These are phyloP conservation scores for Dinocampus coccinellae DNA, from an alignment of 2,888 invertebrate species.

Conservation along the genomic window DNA sequence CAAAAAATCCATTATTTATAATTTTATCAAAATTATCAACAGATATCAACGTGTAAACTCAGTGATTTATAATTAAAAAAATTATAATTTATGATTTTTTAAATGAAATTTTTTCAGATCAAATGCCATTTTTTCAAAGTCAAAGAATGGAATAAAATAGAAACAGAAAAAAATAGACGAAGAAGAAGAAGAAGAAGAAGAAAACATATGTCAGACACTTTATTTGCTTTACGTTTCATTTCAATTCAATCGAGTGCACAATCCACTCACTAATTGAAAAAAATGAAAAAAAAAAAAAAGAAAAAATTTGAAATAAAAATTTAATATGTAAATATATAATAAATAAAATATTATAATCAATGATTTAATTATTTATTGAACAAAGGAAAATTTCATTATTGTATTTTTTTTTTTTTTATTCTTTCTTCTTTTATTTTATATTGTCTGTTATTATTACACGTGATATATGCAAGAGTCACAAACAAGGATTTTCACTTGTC, in stretches of 20 bases:
- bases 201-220: conserved; percentile 2
- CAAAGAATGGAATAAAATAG: not conserved
- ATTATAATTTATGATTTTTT: too few species aligned
- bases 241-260: conserved; percentile 20
- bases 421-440: not conserved
- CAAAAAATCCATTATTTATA: too few species aligned
- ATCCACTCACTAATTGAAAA: not conserved
- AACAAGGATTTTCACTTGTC: conserved; percentile 37
- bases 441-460: not conserved
- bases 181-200: not conserved
- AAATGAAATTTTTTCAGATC: too few species aligned
- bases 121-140: too few species aligned
- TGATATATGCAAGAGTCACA: conserved; percentile 17
- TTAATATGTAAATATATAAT: not conserved
- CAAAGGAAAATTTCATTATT: too few species aligned
- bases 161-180: too few species aligned
- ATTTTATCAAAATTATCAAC: too few species aligned
- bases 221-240: conserved; percentile 28
- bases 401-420: not conserved
- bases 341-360: not conserved
- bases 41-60: too few species aligned
- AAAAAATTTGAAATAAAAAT: too few species aligned
- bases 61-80: too few species aligned
- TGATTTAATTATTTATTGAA: not conserved
- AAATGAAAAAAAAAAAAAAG: too few species aligned